A percentile compares a stretch with the other conserved stretches of the same genome.
These are phyloP conservation scores for Odontamblyopus rebecca DNA, from an alignment of 2,797 vertebrate genomes.

Conservation along the genomic window DNA sequence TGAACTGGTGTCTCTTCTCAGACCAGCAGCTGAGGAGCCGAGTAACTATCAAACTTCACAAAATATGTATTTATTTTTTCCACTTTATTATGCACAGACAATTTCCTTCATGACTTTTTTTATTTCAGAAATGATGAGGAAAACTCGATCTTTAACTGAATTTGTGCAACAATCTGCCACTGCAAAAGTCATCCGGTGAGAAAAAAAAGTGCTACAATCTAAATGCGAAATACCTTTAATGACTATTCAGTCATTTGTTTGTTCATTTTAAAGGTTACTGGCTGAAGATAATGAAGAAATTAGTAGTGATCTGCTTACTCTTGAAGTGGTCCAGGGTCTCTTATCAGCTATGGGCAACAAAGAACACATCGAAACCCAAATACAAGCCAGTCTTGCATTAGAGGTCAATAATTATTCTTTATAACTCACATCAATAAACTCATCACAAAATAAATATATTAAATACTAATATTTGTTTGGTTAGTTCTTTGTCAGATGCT, in stretches of 20 bases:
- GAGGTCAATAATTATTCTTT: constrained; percentile 62
- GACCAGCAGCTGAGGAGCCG: constrained; percentile 47
- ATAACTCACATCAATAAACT: neutral
- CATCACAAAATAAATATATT: too few species aligned
- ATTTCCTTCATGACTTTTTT: constrained; percentile 1
- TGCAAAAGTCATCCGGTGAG: constrained; percentile 79
- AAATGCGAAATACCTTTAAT: constrained; percentile 43
- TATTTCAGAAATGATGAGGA: constrained; percentile 51
- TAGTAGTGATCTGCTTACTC: constrained; percentile 77
- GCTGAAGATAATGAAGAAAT: constrained; percentile 64
- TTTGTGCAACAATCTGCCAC: constrained; percentile 83
- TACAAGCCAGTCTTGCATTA: constrained; percentile 81
- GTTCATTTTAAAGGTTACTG: constrained; percentile 70
- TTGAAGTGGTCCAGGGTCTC: constrained; percentile 78
- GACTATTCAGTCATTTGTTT: constrained; percentile 30
- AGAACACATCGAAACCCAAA: constrained; percentile 81
- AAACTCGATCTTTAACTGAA: constrained; percentile 54
- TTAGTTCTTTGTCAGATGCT: constrained; percentile 79
- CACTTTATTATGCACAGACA: neutral
- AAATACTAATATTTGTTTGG: neutral
- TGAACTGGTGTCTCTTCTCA: constrained; percentile 78
- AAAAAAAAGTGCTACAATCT: too few species aligned
- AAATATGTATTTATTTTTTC: constrained; percentile 57
- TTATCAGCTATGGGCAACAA: constrained; percentile 80
- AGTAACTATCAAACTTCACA: constrained; percentile 49